Conservation (phyloP, 2,888 invertebrate genomes). For the Ophion ventricosus region DNA sequence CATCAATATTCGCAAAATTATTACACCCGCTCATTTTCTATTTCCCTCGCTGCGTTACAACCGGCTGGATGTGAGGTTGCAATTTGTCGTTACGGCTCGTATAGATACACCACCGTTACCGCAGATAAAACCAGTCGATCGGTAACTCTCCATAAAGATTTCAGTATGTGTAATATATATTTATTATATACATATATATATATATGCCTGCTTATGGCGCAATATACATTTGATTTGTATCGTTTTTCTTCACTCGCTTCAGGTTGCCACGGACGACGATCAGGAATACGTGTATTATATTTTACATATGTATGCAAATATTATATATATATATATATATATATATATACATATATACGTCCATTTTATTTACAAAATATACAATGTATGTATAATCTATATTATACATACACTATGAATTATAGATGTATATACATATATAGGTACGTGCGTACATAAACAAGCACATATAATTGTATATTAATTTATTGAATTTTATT, state of each 20-base stretch:
- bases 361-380: not conserved
- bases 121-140: slow-evolving; percentile 57
- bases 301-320: not conserved
- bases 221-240: not conserved
- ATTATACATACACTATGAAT: not conserved
- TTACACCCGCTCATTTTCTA: slow-evolving; percentile 34
- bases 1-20: slow-evolving; percentile 22
- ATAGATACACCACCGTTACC: slow-evolving; percentile 28
- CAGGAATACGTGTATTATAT: not conserved
- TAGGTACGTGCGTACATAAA: too few relatives aligned
- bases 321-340: too few relatives aligned
- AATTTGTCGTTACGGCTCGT: slow-evolving; percentile 56
- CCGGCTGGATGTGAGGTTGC: slow-evolving; percentile 30
- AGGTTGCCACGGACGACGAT: not conserved
- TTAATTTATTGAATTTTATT: too few relatives aligned
- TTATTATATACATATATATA: not conserved
- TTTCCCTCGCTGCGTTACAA: slow-evolving; percentile 14
- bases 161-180: slow-evolving; percentile 2
- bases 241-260: not conserved
- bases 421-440: too few relatives aligned
- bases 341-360: not conserved
- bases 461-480: too few relatives aligned
- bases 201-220: not conserved
- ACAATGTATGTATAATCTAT: not conserved
- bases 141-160: slow-evolving; percentile 36